Evolutionary conservation across 2,888 invertebrate species (phyloP).

Genomic region (Rhagonycha lutea): DNA sequence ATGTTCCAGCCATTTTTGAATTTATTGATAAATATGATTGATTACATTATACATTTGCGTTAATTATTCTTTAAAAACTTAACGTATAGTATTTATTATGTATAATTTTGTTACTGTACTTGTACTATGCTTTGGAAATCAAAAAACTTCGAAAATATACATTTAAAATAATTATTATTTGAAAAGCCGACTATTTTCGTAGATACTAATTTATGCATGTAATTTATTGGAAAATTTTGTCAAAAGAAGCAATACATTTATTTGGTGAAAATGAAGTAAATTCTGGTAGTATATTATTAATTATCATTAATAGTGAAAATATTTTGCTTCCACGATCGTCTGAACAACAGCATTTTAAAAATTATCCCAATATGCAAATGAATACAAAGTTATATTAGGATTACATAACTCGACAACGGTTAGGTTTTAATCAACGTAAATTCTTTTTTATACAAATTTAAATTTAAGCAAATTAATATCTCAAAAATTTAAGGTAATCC

Average conservation of each 20-base stretch:
- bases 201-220: too few species aligned
- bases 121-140: too few species aligned
- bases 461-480: background rate
- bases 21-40: too few species aligned
- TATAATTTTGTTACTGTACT: too few species aligned
- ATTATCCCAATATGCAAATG: constrained; percentile 36
- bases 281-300: background rate
- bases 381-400: constrained; percentile 36
- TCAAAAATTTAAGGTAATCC: background rate
- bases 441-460: background rate
- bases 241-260: background rate
- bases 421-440: background rate
- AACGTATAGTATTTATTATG: too few species aligned
- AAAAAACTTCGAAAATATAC: too few species aligned
- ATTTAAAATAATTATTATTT: too few species aligned
- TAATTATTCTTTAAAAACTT: too few species aligned
- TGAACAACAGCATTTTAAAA: background rate
- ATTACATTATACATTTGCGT: too few species aligned
- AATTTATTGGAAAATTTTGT: too few species aligned
- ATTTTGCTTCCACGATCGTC: background rate
- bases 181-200: too few species aligned
- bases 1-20: too few species aligned
- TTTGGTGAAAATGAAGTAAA: background rate
- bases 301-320: background rate
- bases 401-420: constrained; percentile 13